Evolutionary conservation across 92 coral and sea anemone genomes (phyloP).

Genomic region (Bergia sp.): DNA sequence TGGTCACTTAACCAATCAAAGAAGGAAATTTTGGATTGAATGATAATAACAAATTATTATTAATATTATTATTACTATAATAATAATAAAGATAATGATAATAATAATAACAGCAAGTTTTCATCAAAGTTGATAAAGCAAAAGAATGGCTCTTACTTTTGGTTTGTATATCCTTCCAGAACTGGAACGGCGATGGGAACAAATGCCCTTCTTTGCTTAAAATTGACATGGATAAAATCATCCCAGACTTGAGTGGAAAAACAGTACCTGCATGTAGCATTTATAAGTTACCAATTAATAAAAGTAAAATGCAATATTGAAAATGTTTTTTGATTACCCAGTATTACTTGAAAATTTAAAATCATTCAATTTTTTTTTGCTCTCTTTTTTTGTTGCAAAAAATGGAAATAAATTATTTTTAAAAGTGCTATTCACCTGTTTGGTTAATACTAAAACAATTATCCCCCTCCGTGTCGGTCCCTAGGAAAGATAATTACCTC

Average conservation of each 20-base stretch:
- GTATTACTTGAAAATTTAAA: too few relatives aligned
- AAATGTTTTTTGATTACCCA: too few relatives aligned
- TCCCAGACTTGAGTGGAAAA: slow-evolving; percentile 83
- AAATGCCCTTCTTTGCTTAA: slow-evolving; percentile 88
- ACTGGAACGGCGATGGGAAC: slow-evolving; percentile 92
- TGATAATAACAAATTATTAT: not conserved
- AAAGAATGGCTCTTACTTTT: slow-evolving; percentile 46
- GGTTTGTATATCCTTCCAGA: slow-evolving; percentile 76
- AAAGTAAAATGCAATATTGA: too few relatives aligned
- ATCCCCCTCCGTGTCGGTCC: too few relatives aligned
- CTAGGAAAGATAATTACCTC: too few relatives aligned
- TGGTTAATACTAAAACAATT: too few relatives aligned
- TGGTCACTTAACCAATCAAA: too few relatives aligned
- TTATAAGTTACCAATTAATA: not conserved
- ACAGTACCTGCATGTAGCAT: slow-evolving; percentile 72
- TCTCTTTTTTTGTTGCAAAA: too few relatives aligned
- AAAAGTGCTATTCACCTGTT: too few relatives aligned
- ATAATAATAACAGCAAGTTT: not conserved
- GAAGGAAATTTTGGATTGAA: too few relatives aligned
- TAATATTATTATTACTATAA: not conserved
- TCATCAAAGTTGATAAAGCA: not conserved
- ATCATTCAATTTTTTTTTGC: too few relatives aligned
- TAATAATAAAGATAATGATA: not conserved
- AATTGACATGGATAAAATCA: slow-evolving; percentile 72
- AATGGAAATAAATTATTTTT: too few relatives aligned